Base-by-base conservation (phyloP, 1,140 invertebrate species). In the Tyrophagus putrescentiae region DNA sequence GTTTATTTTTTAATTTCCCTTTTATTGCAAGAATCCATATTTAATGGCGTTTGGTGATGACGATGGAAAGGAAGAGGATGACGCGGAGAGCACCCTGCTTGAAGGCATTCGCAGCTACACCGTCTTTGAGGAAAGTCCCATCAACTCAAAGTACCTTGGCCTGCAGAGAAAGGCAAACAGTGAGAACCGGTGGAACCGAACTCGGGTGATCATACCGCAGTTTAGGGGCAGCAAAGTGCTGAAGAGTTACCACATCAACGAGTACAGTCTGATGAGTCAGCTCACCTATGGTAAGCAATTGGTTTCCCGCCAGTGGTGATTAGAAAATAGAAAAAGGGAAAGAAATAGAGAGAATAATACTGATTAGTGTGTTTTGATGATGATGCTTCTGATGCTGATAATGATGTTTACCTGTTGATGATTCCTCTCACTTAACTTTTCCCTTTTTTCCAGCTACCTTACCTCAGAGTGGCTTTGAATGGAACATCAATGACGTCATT, bases 401-500 rank as follows among this genome's bases (percentile, higher is more conserved):
- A n/a, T n/a, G n/a, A n/a, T n/a, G n/a, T n/a, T n/a, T n/a, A n/a
- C n/a, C n/a, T n/a, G n/a, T n/a, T n/a, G n/a, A n/a, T n/a, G n/a
- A n/a, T n/a, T n/a, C n/a, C n/a, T n/a, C n/a, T n/a, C n/a, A n/a
- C n/a, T n/a, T n/a, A n/a, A n/a, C n/a, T 13, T 31, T 54, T 27
- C 27, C 16, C 25, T 54, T 2, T 27, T 11, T 31, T 31, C 21
- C 13, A 54, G 52, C 52, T n/a, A 54, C 52, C n/a, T 54, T 54
- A 16, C 52, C 52, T n/a, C 7, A 32, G 27, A 27, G 52, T 32
- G 52, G 52, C 3, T 54, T 54, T 18, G 52, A 54, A 54, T 54
- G 52, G 52, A 54, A 31, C 27, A 54, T 54, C 13, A 54, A 54
- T 18, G 52, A 54, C 27, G 39, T 32, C 31, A 25, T 54, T 23